Base-by-base conservation (phyloP, 2,113 vertebrate genomes). In the Helogale parvula region DNA sequence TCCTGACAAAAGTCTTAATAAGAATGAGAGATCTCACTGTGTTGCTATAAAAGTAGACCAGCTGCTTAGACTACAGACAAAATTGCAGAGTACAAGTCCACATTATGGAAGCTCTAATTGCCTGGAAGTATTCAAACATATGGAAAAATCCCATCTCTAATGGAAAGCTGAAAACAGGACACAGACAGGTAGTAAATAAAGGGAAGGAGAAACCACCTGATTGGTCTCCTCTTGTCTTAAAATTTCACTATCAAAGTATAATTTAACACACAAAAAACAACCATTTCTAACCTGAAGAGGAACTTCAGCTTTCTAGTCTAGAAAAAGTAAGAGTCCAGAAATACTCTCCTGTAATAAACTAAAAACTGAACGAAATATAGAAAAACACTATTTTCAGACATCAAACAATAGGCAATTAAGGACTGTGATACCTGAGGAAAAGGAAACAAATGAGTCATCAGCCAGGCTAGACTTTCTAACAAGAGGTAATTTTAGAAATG, bases 371-470 rank as follows among this genome's bases (percentile, higher is more conserved):
- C n/a, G 87, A 68, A 87, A 71, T 45, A 88, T 1, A 71, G 29
- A 90, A 93, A 93, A 97, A 12, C 33, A 81, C 23, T 82, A 83
- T 82, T 83, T 90, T 95, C 52, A 94, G 45, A 83, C 21, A 69
- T 17, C 52, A 74, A 35, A 65, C 63, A 91, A 38, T 0, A 87
- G 10, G 25, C 12, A 95, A 33, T 41, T 69, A 57, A 82, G 35
- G 60, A 54, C 66, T 47, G 3, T 92, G 35, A 72, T 17, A 88
- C 33, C 54, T 11, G 21, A 95, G 47, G 84, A 93, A 63, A 72
- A 71, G 5, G 33, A 76, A 85, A 76, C 23, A 96, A 90, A 83
- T 83, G 12, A 93, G 29, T 6, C 29, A 89, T 13, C 7, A 82
- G 5, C 19, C 29, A 65, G 12, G 5, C 15, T 23, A 65, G 19